These are phyloP conservation scores for Notodromas monacha DNA, from an alignment of 2,888 invertebrate species.

Conservation along the genomic window DNA sequence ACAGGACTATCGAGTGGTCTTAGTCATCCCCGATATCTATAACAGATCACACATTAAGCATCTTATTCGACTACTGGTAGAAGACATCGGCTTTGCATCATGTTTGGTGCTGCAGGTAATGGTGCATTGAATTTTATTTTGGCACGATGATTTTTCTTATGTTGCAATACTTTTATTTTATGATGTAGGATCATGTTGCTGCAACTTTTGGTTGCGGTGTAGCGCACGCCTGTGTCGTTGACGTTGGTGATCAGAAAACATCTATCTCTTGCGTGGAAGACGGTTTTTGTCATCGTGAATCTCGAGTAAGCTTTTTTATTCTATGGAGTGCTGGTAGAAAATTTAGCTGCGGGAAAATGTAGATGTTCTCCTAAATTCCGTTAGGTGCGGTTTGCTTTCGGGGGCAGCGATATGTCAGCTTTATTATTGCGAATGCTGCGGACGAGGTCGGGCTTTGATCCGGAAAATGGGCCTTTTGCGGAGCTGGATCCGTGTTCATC, in stretches of 20 bases:
- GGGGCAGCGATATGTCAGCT: too few relatives aligned
- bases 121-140: conserved; percentile 2
- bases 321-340: too few relatives aligned
- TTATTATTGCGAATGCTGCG: too few relatives aligned
- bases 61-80: conserved; percentile 40
- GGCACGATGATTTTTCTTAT: too few relatives aligned
- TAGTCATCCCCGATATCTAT: conserved; percentile 65
- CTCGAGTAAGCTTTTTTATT: conserved; percentile 22
- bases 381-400: too few relatives aligned
- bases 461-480: too few relatives aligned
- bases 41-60: conserved; percentile 51
- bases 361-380: too few relatives aligned
- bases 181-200: conserved; percentile 38
- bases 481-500: too few relatives aligned
- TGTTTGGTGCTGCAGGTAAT: conserved; percentile 46
- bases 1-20: conserved; percentile 45
- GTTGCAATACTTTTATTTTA: conserved; percentile 14
- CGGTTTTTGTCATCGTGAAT: conserved; percentile 62
- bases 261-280: conserved; percentile 86
- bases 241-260: conserved; percentile 79
- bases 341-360: too few relatives aligned
- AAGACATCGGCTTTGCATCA: conserved; percentile 47
- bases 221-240: conserved; percentile 60
- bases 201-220: conserved; percentile 52
- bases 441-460: too few relatives aligned